A percentile compares a stretch with the other conserved stretches of the same genome.
Evolutionary conservation across 2,888 invertebrate genomes (phyloP).

Genomic region (Odontocolon sp.): DNA sequence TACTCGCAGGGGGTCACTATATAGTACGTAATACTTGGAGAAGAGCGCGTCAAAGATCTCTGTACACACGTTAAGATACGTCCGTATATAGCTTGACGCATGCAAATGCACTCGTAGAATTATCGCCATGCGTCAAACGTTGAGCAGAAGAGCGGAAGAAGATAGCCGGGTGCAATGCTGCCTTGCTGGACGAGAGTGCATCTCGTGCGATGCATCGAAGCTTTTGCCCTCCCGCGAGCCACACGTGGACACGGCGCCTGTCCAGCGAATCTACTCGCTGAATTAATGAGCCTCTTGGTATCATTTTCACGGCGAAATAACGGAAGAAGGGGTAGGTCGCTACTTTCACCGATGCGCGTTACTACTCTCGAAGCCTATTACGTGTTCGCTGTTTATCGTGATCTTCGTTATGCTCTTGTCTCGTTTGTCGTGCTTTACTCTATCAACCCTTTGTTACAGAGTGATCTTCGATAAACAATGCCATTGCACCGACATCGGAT

Average conservation of each 20-base stretch:
- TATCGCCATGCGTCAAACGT: conserved; percentile 16
- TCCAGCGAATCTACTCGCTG: conserved; percentile 43
- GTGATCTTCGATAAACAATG: conserved; percentile 13
- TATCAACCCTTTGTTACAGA: conserved; percentile 50
- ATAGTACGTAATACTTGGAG: no score
- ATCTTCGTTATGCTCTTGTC: no score
- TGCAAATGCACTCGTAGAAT: background rate
- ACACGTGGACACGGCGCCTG: conserved; percentile 22
- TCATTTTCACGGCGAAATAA: conserved; percentile 65
- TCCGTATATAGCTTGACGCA: background rate
- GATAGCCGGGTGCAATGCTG: background rate
- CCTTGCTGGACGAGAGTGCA: background rate
- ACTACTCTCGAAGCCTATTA: no score
- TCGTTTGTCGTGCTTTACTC: conserved; percentile 22
- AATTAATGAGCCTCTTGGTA: conserved; percentile 60
- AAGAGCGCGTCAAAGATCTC: background rate
- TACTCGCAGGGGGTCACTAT: no score
- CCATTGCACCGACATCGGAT: background rate
- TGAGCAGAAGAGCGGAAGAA: conserved; percentile 1
- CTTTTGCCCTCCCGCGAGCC: conserved; percentile 16
- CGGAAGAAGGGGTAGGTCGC: conserved; percentile 9
- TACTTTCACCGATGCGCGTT: conserved; percentile 67
- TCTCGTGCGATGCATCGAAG: background rate
- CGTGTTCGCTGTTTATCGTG: no score
- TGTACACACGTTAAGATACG: background rate